Conservation (phyloP, 2,113 vertebrate species). For the Odocoileus hemionus region DNA sequence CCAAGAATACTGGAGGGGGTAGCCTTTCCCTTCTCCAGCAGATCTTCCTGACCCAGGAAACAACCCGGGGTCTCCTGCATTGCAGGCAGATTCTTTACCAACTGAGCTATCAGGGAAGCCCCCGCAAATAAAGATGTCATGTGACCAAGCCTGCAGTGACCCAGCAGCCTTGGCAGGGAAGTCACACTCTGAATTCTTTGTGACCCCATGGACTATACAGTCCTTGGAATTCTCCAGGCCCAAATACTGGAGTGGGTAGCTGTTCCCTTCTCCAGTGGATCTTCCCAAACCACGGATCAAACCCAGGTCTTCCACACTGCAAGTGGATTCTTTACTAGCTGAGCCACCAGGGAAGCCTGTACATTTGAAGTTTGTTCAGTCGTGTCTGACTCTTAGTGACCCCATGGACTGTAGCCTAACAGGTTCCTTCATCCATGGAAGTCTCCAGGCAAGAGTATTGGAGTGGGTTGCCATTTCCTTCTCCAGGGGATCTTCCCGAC, state of each 20-base stretch:
- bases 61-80: not conserved
- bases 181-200: not conserved
- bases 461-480: not conserved
- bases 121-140: not conserved
- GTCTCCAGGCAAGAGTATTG: not conserved
- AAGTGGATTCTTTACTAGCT: not conserved
- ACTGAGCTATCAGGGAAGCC: not conserved
- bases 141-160: not conserved
- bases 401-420: not conserved
- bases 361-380: not conserved
- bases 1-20: not conserved
- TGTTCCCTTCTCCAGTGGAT: not conserved
- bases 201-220: not conserved
- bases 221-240: not conserved
- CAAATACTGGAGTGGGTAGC: not conserved
- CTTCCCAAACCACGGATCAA: not conserved
- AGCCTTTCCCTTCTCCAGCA: not conserved
- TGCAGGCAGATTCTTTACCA: not conserved
- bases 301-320: not conserved
- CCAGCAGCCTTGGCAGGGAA: accelerated
- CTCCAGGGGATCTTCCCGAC: not conserved
- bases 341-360: not conserved
- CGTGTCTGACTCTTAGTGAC: not conserved
- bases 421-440: not conserved
- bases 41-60: not conserved